Conservation (phyloP, 2,888 invertebrate genomes). For the Nemotelus nigrinus region DNA sequence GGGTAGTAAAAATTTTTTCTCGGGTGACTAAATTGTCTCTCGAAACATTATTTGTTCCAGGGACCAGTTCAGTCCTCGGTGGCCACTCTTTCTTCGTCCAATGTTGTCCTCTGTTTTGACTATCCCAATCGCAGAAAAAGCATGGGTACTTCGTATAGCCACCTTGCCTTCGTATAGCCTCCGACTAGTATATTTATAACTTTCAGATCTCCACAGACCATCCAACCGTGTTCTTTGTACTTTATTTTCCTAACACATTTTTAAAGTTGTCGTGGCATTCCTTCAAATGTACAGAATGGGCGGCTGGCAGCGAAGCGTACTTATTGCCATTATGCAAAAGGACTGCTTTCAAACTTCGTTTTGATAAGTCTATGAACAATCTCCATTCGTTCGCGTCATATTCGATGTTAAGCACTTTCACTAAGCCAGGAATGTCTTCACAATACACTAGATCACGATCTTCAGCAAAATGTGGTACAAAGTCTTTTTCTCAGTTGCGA, state of each 20-base stretch:
- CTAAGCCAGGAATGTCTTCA: neutral
- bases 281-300: slow-evolving; percentile 30
- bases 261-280: slow-evolving; percentile 7
- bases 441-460: slow-evolving; percentile 6
- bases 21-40: neutral
- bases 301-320: slow-evolving; percentile 21
- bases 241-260: slow-evolving; percentile 13
- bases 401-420: neutral
- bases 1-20: slow-evolving; percentile 41
- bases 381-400: neutral
- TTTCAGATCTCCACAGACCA: slow-evolving; percentile 15
- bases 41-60: neutral
- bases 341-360: slow-evolving; percentile 38
- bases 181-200: neutral
- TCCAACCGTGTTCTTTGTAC: slow-evolving; percentile 24
- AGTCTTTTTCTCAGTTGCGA: slow-evolving; percentile 28
- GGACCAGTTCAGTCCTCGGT: neutral
- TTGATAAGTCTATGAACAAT: slow-evolving; percentile 19
- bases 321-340: slow-evolving; percentile 38
- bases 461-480: neutral
- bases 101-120: neutral
- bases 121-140: slow-evolving; percentile 19
- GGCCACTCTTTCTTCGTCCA: slow-evolving; percentile 26
- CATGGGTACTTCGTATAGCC: slow-evolving; percentile 7
- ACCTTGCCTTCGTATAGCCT: too few species aligned